Conservation (phyloP, 2,113 vertebrate genomes). For the Myocastor coypus region DNA sequence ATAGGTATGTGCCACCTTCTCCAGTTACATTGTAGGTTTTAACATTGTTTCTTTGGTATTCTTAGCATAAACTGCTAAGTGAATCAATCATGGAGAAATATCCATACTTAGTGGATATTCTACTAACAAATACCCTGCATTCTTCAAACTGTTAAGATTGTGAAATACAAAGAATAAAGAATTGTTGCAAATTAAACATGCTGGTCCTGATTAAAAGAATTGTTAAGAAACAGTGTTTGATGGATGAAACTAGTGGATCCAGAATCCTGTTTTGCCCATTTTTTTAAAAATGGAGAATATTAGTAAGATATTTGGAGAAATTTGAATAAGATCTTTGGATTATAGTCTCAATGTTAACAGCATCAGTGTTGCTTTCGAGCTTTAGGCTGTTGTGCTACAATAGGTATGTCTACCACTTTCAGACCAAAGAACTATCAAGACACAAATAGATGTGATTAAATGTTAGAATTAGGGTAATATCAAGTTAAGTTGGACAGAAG, state of each 20-base stretch:
- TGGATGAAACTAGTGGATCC: slow-evolving; percentile 33
- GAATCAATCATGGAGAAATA: slow-evolving; percentile 6
- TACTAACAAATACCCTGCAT: slow-evolving; percentile 23
- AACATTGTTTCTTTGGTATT: neutral
- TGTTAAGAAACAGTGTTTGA: slow-evolving; percentile 41
- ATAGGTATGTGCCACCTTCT: neutral
- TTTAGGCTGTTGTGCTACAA: neutral
- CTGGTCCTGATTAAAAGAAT: neutral
- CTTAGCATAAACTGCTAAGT: slow-evolving; percentile 30
- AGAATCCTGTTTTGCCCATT: neutral
- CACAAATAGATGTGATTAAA: neutral
- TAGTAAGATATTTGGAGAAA: slow-evolving; percentile 11
- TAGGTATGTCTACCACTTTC: neutral
- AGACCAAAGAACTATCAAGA: neutral
- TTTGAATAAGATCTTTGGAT: neutral
- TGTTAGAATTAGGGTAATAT: neutral
- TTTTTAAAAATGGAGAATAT: neutral
- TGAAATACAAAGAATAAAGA: slow-evolving; percentile 21
- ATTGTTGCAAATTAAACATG: neutral
- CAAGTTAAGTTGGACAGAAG: neutral
- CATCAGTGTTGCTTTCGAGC: neutral
- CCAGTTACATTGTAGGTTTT: neutral
- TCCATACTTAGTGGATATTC: neutral
- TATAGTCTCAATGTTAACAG: neutral
- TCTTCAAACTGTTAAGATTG: neutral